Conservation (phyloP, 2,113 vertebrate species). For the Prinia subflava region DNA sequence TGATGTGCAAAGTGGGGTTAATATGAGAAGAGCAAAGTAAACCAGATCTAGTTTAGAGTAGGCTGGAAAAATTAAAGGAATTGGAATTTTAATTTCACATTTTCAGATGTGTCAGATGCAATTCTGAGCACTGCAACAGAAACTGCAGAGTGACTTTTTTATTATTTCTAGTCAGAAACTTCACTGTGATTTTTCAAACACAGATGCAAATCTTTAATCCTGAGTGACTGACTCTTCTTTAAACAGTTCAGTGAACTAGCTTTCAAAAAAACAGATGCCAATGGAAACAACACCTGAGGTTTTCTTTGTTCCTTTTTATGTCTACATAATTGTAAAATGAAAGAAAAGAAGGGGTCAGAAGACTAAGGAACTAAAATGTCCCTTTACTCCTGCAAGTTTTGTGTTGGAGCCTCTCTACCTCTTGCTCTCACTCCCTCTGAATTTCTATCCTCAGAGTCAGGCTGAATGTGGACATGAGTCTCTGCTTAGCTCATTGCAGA, state of each 20-base stretch:
- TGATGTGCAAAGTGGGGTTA: background rate
- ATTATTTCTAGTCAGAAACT: background rate
- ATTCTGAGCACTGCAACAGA: background rate
- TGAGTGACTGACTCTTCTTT: background rate
- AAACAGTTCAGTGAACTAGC: fast-evolving
- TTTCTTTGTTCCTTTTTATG: background rate
- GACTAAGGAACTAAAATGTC: background rate
- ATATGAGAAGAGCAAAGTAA: background rate
- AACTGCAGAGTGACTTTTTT: background rate
- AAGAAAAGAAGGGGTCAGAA: background rate
- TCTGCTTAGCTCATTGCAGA: background rate
- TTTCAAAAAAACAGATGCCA: background rate
- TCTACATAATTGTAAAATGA: background rate
- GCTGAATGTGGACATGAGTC: background rate
- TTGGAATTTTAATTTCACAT: background rate
- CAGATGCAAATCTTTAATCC: background rate
- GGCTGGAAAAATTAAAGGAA: background rate
- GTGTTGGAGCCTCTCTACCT: background rate
- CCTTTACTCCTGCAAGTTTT: background rate
- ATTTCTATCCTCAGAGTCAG: background rate
- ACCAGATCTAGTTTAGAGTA: background rate
- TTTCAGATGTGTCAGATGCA: background rate
- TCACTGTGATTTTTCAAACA: background rate
- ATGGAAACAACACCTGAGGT: background rate
- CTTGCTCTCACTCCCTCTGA: background rate